Percentiles rank a stretch among this genome's conserved stretches.
phyloP scores from a whole-genome alignment of 2,113 vertebrate species.

The Laterallus jamaicensis region DNA sequence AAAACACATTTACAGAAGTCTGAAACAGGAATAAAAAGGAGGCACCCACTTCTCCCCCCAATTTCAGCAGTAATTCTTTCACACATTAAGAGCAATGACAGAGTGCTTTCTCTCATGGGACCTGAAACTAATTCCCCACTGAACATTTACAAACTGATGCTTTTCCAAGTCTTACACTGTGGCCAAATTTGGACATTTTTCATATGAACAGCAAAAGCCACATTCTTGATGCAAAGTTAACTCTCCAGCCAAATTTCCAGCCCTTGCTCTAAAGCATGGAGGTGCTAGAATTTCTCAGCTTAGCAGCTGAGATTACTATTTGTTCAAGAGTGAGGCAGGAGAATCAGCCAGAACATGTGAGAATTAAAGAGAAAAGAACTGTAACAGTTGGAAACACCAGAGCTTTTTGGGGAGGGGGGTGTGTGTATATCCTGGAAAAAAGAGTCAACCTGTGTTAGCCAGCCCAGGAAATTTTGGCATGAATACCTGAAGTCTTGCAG shows the following conservation, averaged over 20 bases:
- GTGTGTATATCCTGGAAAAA: too few species aligned
- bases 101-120: constrained; percentile 8
- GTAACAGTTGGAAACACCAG: background rate
- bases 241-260: background rate
- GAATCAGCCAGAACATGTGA: background rate
- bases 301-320: background rate
- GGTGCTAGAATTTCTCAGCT: constrained; percentile 6
- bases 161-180: constrained; percentile 15
- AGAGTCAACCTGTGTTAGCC: background rate
- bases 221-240: background rate
- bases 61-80: background rate
- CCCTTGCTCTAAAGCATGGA: background rate
- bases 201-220: background rate
- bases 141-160: background rate
- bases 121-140: background rate
- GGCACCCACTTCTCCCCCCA: background rate
- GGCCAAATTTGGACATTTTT: constrained; percentile 49
- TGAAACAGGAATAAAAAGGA: background rate
- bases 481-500: background rate
- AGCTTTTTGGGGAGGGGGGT: background rate
- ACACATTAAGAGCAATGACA: constrained; percentile 22
- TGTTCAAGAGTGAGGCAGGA: background rate
- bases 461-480: background rate
- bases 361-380: background rate
- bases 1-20: background rate